These are phyloP conservation scores for Malurus leucopterus DNA, from an alignment of 2,797 vertebrate genomes.

Conservation along the genomic window DNA sequence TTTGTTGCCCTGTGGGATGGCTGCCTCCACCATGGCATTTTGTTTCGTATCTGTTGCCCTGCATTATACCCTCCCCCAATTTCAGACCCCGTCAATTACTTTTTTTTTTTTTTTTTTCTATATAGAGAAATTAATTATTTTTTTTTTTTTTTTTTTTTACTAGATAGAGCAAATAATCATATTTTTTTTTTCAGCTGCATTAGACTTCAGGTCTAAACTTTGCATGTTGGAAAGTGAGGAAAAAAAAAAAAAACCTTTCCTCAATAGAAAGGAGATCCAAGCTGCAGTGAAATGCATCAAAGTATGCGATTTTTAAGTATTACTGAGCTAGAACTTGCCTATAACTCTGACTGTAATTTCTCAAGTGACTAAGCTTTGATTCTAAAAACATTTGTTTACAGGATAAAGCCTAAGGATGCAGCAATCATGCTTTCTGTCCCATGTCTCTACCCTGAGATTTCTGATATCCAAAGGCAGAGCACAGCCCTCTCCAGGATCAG, in stretches of 20 bases:
- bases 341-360: not conserved
- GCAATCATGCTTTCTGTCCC: rapidly evolving
- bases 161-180: not conserved
- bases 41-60: not conserved
- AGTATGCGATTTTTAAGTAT: not conserved
- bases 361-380: not conserved
- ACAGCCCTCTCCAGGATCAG: not conserved
- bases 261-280: not conserved
- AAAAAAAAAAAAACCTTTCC: not conserved
- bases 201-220: not conserved
- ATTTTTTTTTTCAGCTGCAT: not conserved
- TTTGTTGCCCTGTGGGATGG: conserved; percentile 54
- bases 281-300: not conserved
- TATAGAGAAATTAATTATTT: too few relatives aligned
- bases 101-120: not conserved
- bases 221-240: not conserved
- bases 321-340: not conserved
- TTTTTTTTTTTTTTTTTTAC: not conserved
- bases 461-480: not conserved
- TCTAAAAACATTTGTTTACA: not conserved
- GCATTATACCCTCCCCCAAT: not conserved
- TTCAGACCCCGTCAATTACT: not conserved
- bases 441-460: not conserved
- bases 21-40: conserved; percentile 31
- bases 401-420: not conserved